Evolutionary conservation across 1,140 invertebrate genomes (phyloP).

Genomic region (Leptinotarsa undecemlineata): DNA sequence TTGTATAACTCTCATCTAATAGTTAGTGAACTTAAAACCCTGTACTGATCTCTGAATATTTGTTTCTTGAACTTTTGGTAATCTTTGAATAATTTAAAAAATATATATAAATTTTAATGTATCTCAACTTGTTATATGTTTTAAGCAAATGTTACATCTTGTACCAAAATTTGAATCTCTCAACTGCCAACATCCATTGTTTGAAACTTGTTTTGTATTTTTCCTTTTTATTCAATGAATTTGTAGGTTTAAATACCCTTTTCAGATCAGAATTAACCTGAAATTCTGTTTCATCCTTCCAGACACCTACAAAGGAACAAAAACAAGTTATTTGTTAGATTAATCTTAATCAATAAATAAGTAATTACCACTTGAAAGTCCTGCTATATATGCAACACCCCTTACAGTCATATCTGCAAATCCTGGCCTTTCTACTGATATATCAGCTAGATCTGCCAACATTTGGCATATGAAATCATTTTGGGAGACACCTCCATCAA

Average conservation of each 20-base stretch:
- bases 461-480: conserved; percentile 91
- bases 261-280: conserved; percentile 63
- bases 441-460: conserved; percentile 77
- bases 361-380: conserved; percentile 70
- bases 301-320: conserved; percentile 63
- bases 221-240: conserved; percentile 19
- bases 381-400: conserved; percentile 81
- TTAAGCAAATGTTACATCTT: neutral
- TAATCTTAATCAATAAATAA: conserved; percentile 15
- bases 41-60: no score
- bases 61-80: no score
- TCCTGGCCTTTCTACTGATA: conserved; percentile 71
- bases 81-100: no score
- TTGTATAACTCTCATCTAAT: no score
- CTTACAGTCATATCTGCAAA: conserved; percentile 75
- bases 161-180: conserved; percentile 44
- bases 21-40: no score
- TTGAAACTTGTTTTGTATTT: conserved; percentile 24
- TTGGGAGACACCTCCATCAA: conserved; percentile 90
- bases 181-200: conserved; percentile 40
- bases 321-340: neutral
- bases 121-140: no score
- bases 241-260: conserved; percentile 63
- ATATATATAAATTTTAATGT: no score
- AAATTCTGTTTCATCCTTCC: conserved; percentile 72